Conservation (phyloP, 2,888 invertebrate species). For the Ophion ventricosus region DNA sequence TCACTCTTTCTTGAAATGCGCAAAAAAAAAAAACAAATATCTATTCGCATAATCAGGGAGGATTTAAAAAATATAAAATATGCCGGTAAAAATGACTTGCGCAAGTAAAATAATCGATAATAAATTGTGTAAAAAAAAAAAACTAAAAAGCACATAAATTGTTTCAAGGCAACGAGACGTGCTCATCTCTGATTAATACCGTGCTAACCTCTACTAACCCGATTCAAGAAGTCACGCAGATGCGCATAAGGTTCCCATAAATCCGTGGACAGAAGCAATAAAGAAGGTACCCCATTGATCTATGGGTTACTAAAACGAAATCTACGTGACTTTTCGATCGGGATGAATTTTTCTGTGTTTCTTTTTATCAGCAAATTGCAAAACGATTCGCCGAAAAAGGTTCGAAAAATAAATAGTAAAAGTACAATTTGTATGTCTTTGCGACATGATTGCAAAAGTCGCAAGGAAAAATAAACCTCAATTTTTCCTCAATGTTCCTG, state of each 20-base stretch:
- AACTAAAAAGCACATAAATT: not conserved
- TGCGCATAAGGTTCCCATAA: not conserved
- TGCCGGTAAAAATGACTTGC: not conserved
- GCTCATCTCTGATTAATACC: not conserved
- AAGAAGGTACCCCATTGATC: slow-evolving; percentile 14
- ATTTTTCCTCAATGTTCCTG: slow-evolving; percentile 35
- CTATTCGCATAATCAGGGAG: too few species aligned
- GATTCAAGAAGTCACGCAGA: not conserved
- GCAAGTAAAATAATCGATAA: slow-evolving; percentile 7
- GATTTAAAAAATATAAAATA: too few species aligned
- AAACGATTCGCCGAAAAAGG: slow-evolving; percentile 22
- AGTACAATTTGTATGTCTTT: slow-evolving; percentile 19
- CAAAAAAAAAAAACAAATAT: not conserved
- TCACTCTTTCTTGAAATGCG: not conserved
- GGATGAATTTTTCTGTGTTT: not conserved
- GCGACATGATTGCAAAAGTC: slow-evolving; percentile 16
- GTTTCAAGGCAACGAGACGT: not conserved
- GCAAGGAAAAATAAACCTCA: not conserved
- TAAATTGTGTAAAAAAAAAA: too few species aligned
- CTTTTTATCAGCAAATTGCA: slow-evolving; percentile 22
- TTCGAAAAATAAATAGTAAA: slow-evolving; percentile 13
- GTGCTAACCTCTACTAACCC: not conserved
- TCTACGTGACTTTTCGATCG: slow-evolving; percentile 13
- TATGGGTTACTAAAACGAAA: not conserved
- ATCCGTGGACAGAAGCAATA: not conserved